Percentiles rank a stretch among this genome's conserved stretches.
phyloP scores from a whole-genome alignment of 2,888 invertebrate genomes.

The Boloria selene region DNA sequence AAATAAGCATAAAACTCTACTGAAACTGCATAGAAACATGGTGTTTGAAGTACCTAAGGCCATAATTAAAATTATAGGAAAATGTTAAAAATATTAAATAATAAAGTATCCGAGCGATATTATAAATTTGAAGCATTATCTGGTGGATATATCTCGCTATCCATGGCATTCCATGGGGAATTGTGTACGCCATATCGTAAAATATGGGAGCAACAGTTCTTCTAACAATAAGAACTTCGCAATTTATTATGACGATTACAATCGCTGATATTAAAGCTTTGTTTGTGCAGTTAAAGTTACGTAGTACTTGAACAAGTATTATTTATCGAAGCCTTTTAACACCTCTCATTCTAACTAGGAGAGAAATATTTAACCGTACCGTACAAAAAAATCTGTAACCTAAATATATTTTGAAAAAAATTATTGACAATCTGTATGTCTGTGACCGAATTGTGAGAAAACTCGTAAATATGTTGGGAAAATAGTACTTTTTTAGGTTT shows the following conservation, averaged over 20 bases:
- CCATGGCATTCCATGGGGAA: constrained; percentile 32
- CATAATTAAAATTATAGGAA: constrained; percentile 6
- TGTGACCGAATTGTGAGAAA: no score
- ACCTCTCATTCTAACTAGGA: neutral
- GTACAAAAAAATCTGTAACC: no score
- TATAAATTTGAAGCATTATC: constrained; percentile 36
- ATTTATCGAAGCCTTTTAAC: neutral
- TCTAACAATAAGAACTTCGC: constrained; percentile 40
- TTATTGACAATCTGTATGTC: no score
- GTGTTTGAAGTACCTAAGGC: neutral
- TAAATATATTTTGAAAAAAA: no score
- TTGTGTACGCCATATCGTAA: constrained; percentile 36
- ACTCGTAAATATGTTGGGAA: no score
- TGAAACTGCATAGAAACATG: no score
- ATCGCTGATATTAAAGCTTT: constrained; percentile 40
- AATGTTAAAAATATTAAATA: constrained; percentile 4
- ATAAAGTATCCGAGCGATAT: constrained; percentile 26
- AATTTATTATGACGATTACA: constrained; percentile 43
- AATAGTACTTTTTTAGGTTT: no score
- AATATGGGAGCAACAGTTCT: constrained; percentile 39
- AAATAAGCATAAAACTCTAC: no score
- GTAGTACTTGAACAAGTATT: constrained; percentile 19
- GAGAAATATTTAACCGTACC: neutral
- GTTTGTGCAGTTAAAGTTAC: constrained; percentile 29
- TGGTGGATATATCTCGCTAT: constrained; percentile 24